Conservation (phyloP, 2,113 vertebrate genomes). For the Sinocyclocheilus maitianheensis region DNA sequence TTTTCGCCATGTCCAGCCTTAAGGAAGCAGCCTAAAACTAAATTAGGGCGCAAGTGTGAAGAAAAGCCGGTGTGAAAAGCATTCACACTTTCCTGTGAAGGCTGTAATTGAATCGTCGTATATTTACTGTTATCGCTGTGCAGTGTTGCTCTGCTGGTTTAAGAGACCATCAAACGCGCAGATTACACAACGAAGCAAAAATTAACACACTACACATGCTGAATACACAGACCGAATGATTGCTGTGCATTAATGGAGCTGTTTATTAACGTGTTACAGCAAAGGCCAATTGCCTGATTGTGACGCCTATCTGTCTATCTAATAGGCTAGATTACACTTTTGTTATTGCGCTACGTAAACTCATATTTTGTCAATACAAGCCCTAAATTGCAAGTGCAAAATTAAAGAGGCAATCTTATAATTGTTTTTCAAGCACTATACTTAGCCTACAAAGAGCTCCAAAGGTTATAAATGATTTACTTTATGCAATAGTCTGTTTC, state of each 20-base stretch:
- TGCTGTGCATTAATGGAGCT: neutral
- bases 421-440: neutral
- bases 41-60: neutral
- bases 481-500: neutral
- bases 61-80: constrained; percentile 42
- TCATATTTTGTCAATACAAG: neutral
- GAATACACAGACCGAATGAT: constrained; percentile 32
- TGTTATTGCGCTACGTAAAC: neutral
- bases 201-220: constrained; percentile 22
- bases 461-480: neutral
- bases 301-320: neutral
- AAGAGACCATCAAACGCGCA: constrained; percentile 42
- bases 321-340: neutral
- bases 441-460: neutral
- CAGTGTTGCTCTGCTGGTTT: constrained; percentile 52
- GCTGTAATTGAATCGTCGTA: constrained; percentile 64
- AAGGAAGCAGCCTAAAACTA: neutral
- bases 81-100: constrained; percentile 53
- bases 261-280: neutral
- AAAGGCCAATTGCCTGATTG: neutral
- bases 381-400: too few relatives aligned
- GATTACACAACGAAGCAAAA: constrained; percentile 38
- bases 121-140: constrained; percentile 36
- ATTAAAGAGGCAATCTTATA: constrained; percentile 8
- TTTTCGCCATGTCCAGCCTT: neutral